These are phyloP conservation scores for Tiliacea citrago DNA, from an alignment of 2,888 invertebrate genomes.

Conservation along the genomic window DNA sequence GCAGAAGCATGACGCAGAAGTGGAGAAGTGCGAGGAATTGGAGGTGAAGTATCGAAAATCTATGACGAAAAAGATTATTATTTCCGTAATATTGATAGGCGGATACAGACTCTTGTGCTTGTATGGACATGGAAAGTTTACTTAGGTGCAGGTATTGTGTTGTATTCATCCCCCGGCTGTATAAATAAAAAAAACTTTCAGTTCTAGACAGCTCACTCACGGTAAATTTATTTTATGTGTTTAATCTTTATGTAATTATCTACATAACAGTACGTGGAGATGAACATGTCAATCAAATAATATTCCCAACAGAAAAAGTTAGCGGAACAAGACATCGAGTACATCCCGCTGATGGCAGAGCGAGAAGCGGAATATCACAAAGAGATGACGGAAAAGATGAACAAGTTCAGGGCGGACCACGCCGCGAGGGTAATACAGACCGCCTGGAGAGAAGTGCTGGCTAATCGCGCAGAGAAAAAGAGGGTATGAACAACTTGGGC, in stretches of 20 bases:
- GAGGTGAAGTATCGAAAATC: slow-evolving; percentile 73
- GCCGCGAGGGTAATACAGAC: slow-evolving; percentile 85
- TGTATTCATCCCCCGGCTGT: neutral
- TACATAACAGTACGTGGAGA: neutral
- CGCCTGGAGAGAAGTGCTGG: slow-evolving; percentile 84
- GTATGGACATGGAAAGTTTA: neutral
- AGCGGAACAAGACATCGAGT: slow-evolving; percentile 89
- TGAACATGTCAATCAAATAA: neutral
- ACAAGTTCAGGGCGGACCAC: slow-evolving; percentile 83
- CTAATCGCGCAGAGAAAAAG: slow-evolving; percentile 84
- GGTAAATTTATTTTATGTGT: neutral
- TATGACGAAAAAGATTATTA: neutral
- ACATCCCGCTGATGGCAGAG: slow-evolving; percentile 90
- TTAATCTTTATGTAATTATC: neutral
- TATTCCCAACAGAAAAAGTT: slow-evolving; percentile 78
- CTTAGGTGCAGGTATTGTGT: neutral
- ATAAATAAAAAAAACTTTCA: neutral
- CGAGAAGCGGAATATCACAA: slow-evolving; percentile 90
- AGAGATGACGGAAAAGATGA: slow-evolving; percentile 88
- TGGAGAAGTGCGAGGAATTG: slow-evolving; percentile 82
- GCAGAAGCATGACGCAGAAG: slow-evolving; percentile 87
- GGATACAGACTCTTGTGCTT: neutral
- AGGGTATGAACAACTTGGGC: slow-evolving; percentile 72
- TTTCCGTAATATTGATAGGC: neutral
- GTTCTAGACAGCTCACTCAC: neutral